Evolutionary conservation across 2,113 vertebrate species (phyloP).

Genomic region (Lepisosteus osseus): DNA sequence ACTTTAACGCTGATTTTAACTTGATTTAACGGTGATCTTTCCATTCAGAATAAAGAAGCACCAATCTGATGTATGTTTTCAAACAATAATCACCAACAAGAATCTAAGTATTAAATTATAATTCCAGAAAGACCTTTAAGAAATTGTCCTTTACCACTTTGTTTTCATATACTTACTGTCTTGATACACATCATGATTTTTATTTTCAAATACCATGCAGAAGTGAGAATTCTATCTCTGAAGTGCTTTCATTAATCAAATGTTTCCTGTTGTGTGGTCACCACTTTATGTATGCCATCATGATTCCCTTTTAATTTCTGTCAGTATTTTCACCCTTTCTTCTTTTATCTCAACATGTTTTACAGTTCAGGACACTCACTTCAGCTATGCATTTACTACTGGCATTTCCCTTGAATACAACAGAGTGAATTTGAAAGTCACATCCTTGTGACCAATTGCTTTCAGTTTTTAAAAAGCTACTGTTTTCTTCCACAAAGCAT

Average conservation of each 20-base stretch:
- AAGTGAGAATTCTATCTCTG: not conserved
- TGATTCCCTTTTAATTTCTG: not conserved
- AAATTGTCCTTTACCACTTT: too few species aligned
- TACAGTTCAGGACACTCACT: not conserved
- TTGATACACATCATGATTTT: too few species aligned
- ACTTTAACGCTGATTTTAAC: too few species aligned
- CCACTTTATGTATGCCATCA: not conserved
- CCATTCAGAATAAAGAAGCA: too few species aligned
- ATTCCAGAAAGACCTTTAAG: too few species aligned
- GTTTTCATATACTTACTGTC: too few species aligned
- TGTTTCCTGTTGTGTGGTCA: not conserved
- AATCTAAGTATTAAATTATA: too few species aligned
- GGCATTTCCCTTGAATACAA: not conserved
- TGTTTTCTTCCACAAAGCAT: not conserved
- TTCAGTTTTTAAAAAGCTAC: too few species aligned
- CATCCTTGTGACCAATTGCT: too few species aligned
- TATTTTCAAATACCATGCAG: not conserved
- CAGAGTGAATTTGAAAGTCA: not conserved
- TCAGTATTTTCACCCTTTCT: not conserved
- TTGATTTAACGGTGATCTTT: too few species aligned
- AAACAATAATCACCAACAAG: too few species aligned
- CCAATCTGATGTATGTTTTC: too few species aligned
- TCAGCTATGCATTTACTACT: not conserved
- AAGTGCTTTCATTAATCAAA: not conserved
- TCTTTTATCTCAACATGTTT: conserved; percentile 15